These are phyloP conservation scores for Rhinogobio ventralis DNA, from an alignment of 2,797 vertebrate species.

Conservation along the genomic window DNA sequence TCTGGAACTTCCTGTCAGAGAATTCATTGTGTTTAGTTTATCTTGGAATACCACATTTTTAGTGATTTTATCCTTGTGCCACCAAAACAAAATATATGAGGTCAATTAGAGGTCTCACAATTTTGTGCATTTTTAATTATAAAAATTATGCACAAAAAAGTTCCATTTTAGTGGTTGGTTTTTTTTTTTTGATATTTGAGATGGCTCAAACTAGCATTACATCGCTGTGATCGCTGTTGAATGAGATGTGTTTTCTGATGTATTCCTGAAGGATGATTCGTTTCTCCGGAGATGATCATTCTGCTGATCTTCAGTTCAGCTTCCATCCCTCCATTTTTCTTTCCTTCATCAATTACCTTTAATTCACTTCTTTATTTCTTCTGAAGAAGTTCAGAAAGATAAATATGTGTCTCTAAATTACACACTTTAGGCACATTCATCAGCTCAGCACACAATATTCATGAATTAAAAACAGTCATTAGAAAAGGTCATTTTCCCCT, in stretches of 20 bases:
- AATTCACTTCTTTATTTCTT: conserved; percentile 58
- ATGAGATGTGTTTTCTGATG: not conserved
- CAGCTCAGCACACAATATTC: conserved; percentile 76
- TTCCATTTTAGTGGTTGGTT: not conserved
- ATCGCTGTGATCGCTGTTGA: not conserved
- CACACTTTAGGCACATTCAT: conserved; percentile 78
- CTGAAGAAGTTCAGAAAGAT: conserved; percentile 73
- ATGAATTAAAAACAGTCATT: conserved; percentile 63
- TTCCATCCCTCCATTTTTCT: conserved; percentile 59
- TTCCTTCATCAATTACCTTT: conserved; percentile 76
- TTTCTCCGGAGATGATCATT: not conserved
- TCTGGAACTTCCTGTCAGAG: conserved; percentile 62
- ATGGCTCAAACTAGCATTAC: not conserved
- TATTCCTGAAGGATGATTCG: not conserved
- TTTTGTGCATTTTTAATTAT: not conserved
- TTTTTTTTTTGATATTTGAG: not conserved
- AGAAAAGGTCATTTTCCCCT: conserved; percentile 38
- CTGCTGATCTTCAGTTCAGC: conserved; percentile 58
- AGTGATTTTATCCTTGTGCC: conserved; percentile 5
- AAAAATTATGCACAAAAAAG: not conserved
- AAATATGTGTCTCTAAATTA: conserved; percentile 81
- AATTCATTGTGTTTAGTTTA: not conserved
- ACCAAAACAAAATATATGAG: too few species aligned
- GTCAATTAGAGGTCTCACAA: not conserved
- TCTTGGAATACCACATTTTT: not conserved